Evolutionary conservation across 2,888 invertebrate genomes (phyloP).

Genomic region (Cylloceria caligata): DNA sequence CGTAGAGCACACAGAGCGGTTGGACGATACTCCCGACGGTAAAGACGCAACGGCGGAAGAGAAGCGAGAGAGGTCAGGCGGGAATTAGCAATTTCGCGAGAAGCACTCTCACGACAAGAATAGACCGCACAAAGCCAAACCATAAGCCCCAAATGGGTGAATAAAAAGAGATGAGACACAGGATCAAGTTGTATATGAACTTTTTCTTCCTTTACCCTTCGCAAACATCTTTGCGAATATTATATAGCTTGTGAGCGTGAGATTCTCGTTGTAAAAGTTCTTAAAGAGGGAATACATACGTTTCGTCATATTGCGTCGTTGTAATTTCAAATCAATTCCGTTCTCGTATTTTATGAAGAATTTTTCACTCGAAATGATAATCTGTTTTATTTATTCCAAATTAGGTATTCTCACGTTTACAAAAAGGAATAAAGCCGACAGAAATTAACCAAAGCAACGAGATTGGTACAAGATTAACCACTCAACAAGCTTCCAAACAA

Average conservation of each 20-base stretch:
- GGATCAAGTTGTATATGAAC: constrained; percentile 32
- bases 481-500: neutral
- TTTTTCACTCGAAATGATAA: constrained; percentile 4
- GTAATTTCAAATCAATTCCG: constrained; percentile 8
- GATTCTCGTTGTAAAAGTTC: neutral
- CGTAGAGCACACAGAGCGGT: constrained; percentile 17
- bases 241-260: neutral
- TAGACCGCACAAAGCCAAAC: constrained; percentile 43
- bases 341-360: neutral
- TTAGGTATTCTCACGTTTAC: neutral
- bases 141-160: constrained; percentile 42
- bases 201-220: constrained; percentile 3
- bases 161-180: constrained; percentile 38
- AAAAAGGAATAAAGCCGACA: neutral
- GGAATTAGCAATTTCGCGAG: constrained; percentile 59
- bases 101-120: constrained; percentile 51
- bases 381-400: neutral
- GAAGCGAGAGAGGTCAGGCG: constrained; percentile 44
- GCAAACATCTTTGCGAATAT: neutral
- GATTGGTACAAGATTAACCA: neutral
- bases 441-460: neutral
- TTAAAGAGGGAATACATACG: neutral
- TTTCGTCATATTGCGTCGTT: constrained; percentile 22
- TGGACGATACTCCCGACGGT: constrained; percentile 7
- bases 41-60: constrained; percentile 37